Evolutionary conservation across 2,888 invertebrate species (phyloP).

Genomic region (Lasioglossum pauxillum): DNA sequence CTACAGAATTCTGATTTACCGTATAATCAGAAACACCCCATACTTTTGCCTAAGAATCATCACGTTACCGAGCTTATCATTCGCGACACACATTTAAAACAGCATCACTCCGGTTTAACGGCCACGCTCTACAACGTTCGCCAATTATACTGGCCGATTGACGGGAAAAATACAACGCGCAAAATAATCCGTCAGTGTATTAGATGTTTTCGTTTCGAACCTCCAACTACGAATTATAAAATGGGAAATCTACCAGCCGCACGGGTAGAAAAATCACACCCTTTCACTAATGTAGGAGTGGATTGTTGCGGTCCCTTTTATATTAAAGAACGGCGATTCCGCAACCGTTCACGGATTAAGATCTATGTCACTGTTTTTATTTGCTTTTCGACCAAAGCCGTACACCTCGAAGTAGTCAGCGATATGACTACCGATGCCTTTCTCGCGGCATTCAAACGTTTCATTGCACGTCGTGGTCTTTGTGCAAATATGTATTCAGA

Average conservation of each 20-base stretch:
- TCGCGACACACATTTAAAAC: background rate
- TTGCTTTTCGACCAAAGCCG: background rate
- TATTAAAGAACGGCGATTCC: too few species aligned
- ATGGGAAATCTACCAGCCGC: conserved; percentile 15
- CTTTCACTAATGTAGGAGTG: too few species aligned
- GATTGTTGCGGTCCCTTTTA: too few species aligned
- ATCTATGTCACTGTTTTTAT: background rate
- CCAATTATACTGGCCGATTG: background rate
- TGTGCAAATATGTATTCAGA: background rate
- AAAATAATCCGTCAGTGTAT: conserved; percentile 6
- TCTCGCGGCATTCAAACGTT: background rate
- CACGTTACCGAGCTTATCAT: conserved; percentile 17
- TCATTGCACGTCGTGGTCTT: background rate
- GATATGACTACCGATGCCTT: background rate
- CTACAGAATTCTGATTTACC: conserved; percentile 2
- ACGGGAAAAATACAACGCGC: background rate
- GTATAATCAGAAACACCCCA: conserved; percentile 16
- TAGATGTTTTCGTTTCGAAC: too few species aligned
- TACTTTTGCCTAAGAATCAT: background rate
- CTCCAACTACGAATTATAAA: too few species aligned
- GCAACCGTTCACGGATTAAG: too few species aligned
- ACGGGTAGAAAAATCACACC: background rate
- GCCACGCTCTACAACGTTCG: background rate
- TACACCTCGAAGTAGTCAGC: background rate
- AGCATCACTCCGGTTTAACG: background rate